These are phyloP conservation scores for Rhorus exstirpatorius DNA, from an alignment of 2,888 invertebrate genomes.

Conservation along the genomic window DNA sequence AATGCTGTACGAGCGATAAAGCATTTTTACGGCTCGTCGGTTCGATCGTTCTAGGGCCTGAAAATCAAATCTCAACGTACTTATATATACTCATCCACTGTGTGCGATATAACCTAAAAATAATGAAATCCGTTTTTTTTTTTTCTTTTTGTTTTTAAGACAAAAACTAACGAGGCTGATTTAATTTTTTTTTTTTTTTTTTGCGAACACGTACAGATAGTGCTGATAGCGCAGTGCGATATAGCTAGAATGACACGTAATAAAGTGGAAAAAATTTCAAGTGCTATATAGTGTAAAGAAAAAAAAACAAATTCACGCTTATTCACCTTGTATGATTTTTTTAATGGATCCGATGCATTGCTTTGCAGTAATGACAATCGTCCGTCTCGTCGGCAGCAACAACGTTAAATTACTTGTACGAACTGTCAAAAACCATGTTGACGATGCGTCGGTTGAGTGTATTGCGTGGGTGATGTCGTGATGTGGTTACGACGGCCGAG, in stretches of 20 bases:
- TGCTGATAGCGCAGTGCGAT: background rate
- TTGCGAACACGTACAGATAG: background rate
- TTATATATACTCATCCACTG: constrained; percentile 11
- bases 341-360: constrained; percentile 41
- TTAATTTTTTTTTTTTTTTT: constrained; percentile 17
- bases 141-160: too few relatives aligned
- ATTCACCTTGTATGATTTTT: constrained; percentile 44
- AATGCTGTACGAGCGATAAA: constrained; percentile 81
- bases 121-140: background rate
- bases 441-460: constrained; percentile 42
- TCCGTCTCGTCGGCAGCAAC: background rate
- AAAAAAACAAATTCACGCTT: constrained; percentile 37
- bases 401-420: constrained; percentile 42
- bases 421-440: constrained; percentile 75
- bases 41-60: constrained; percentile 19
- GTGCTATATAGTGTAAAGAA: background rate
- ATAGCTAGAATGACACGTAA: constrained; percentile 12
- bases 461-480: constrained; percentile 40
- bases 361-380: constrained; percentile 19
- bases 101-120: constrained; percentile 46
- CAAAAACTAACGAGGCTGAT: constrained; percentile 26
- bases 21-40: constrained; percentile 75
- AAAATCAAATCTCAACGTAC: too few relatives aligned
- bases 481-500: background rate
- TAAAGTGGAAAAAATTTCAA: background rate